A percentile compares a stretch with the other conserved stretches of the same genome.
These are phyloP conservation scores for Phortica magna DNA, from an alignment of 2,888 invertebrate species.

Conservation along the genomic window DNA sequence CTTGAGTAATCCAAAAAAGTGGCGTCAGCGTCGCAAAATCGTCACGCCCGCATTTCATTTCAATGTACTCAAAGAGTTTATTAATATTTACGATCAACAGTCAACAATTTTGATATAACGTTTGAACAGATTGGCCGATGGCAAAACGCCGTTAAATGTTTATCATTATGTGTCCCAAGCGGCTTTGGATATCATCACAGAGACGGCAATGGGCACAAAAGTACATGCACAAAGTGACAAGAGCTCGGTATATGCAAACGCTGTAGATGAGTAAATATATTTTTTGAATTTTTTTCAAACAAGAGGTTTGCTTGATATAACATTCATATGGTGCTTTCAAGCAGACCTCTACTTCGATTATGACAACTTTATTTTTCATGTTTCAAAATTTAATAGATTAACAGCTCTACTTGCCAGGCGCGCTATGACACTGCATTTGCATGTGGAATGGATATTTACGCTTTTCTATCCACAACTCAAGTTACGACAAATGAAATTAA, in stretches of 20 bases:
- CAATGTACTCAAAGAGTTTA: constrained; percentile 85
- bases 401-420: constrained; percentile 64
- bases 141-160: constrained; percentile 79
- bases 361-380: too few species aligned
- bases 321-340: too few species aligned
- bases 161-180: constrained; percentile 81
- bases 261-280: constrained; percentile 82
- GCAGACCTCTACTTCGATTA: too few species aligned
- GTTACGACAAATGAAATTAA: constrained; percentile 46
- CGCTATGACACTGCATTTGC: constrained; percentile 60
- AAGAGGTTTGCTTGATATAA: too few species aligned
- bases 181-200: constrained; percentile 81
- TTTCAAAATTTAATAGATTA: constrained; percentile 49
- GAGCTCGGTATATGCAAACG: constrained; percentile 84
- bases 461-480: constrained; percentile 43
- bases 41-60: constrained; percentile 90
- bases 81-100: constrained; percentile 84
- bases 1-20: constrained; percentile 78
- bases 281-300: too few species aligned
- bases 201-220: constrained; percentile 75
- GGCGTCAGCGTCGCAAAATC: constrained; percentile 84
- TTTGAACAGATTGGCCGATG: constrained; percentile 78
- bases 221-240: constrained; percentile 80
- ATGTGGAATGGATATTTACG: constrained; percentile 48
- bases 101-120: constrained; percentile 80